A percentile compares a stretch with the other conserved stretches of the same genome.
Evolutionary conservation across 2,113 vertebrate genomes (phyloP).

Genomic region (Pavo muticus): DNA sequence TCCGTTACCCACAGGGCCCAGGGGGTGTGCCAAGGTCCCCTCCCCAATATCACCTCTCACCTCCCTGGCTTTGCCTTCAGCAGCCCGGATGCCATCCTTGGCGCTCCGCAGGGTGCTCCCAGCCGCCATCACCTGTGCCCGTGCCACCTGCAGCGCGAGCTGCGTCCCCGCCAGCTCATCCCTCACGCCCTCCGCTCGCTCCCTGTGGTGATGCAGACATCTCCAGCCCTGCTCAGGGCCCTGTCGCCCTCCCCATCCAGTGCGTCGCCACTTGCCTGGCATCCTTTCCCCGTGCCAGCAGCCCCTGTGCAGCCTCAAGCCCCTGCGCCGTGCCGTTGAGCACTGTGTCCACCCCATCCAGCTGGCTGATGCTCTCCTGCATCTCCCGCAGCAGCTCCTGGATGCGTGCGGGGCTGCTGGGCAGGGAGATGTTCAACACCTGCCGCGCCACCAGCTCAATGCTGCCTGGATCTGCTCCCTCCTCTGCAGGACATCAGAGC

Average conservation of each 20-base stretch:
- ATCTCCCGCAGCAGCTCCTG: constrained; percentile 79
- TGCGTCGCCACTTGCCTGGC: constrained; percentile 72
- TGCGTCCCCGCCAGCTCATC: constrained; percentile 65
- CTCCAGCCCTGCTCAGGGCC: background rate
- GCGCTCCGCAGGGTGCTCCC: constrained; percentile 64
- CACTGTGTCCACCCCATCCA: constrained; percentile 74
- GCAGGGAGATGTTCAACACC: constrained; percentile 84
- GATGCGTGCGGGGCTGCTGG: constrained; percentile 75
- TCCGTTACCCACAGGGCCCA: background rate
- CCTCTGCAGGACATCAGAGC: constrained; percentile 71
- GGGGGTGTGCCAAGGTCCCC: too few species aligned
- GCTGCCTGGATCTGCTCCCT: constrained; percentile 87
- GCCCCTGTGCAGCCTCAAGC: constrained; percentile 73
- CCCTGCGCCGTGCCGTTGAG: constrained; percentile 78
- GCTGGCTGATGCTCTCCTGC: constrained; percentile 76
- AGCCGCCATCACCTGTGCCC: constrained; percentile 63
- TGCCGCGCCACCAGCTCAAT: constrained; percentile 85
- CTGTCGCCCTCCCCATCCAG: rapidly evolving
- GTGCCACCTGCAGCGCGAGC: constrained; percentile 60
- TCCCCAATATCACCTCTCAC: constrained; percentile 2
- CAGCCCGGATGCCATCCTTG: constrained; percentile 65
- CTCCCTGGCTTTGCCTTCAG: constrained; percentile 63
- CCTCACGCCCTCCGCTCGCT: constrained; percentile 72
- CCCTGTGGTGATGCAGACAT: constrained; percentile 56
- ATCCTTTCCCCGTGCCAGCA: constrained; percentile 77